Evolutionary conservation across 2,888 invertebrate species (phyloP).

Genomic region (Aphodius granarius): DNA sequence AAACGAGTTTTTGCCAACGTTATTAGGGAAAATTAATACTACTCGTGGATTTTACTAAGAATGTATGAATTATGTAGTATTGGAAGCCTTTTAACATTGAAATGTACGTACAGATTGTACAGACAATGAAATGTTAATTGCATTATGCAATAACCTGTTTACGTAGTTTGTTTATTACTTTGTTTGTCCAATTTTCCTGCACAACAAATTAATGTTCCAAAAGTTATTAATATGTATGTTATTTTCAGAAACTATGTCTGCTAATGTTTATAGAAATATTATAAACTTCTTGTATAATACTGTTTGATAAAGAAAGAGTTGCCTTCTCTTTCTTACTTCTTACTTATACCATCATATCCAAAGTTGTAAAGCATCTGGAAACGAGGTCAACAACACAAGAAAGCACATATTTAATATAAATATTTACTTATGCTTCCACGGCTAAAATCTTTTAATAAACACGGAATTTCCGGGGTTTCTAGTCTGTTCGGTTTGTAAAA

Average conservation of each 20-base stretch:
- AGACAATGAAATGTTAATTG: background rate
- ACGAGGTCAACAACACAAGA: background rate
- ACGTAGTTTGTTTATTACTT: background rate
- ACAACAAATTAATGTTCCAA: background rate
- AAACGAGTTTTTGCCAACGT: background rate
- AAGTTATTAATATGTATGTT: background rate
- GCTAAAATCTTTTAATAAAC: too few relatives aligned
- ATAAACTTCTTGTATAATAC: background rate
- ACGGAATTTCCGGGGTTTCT: background rate
- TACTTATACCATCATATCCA: too few relatives aligned
- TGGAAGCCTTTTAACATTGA: background rate
- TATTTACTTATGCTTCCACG: too few relatives aligned
- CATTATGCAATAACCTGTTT: background rate
- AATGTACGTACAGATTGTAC: too few relatives aligned
- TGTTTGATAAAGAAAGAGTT: background rate
- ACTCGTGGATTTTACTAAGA: too few relatives aligned
- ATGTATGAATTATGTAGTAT: too few relatives aligned
- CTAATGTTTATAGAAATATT: too few relatives aligned
- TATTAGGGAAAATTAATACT: background rate
- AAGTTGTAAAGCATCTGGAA: background rate
- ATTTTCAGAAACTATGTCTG: background rate
- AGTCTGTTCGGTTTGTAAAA: background rate
- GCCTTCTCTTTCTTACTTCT: background rate
- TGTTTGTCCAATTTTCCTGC: too few relatives aligned
- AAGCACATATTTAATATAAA: too few relatives aligned